These are phyloP conservation scores for Apis florea DNA, from an alignment of 1,140 invertebrate species.

Conservation along the genomic window DNA sequence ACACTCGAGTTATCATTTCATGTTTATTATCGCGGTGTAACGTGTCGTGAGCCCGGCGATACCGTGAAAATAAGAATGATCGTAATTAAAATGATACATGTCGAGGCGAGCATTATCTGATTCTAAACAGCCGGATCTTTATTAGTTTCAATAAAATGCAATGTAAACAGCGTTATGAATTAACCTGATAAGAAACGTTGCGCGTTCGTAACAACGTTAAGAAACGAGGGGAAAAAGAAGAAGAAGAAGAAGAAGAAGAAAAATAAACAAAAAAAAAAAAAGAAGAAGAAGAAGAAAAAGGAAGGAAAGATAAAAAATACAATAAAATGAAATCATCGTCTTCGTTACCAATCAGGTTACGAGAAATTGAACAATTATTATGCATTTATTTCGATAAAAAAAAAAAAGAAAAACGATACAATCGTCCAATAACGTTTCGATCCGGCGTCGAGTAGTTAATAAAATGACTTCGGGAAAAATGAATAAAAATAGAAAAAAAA, in stretches of 20 bases:
- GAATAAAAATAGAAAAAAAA: not conserved
- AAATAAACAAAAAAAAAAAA: no score
- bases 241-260: no score
- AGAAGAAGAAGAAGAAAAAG: no score
- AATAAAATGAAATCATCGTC: not conserved
- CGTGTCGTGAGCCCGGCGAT: constrained; percentile 22
- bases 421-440: not conserved
- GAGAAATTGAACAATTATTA: not conserved
- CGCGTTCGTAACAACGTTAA: not conserved
- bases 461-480: not conserved
- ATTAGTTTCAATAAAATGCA: constrained; percentile 55
- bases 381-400: not conserved
- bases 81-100: constrained; percentile 48
- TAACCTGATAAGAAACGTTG: constrained; percentile 14
- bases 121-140: constrained; percentile 48
- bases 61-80: constrained; percentile 42
- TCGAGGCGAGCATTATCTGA: constrained; percentile 40
- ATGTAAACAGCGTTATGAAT: constrained; percentile 8
- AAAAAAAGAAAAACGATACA: not conserved
- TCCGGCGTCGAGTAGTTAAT: constrained; percentile 24
- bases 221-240: not conserved
- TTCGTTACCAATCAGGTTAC: not conserved
- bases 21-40: constrained; percentile 43
- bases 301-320: not conserved
- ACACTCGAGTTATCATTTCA: constrained; percentile 30